These are phyloP conservation scores for Phalacrocorax aristotelis DNA, from an alignment of 2,113 vertebrate genomes.

Conservation along the genomic window DNA sequence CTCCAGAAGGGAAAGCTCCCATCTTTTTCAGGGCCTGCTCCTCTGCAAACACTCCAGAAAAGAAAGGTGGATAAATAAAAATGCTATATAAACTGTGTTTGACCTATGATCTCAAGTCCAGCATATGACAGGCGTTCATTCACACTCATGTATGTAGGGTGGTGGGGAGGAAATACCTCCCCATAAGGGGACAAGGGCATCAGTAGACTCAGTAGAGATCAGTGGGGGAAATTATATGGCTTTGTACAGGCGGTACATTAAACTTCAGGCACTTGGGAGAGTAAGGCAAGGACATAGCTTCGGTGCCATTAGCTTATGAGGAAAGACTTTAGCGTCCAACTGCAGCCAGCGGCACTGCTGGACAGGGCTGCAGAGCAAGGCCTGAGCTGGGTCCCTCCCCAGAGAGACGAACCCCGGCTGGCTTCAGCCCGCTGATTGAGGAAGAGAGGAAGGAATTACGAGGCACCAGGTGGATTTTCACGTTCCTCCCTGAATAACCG, in stretches of 20 bases:
- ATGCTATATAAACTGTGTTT: background rate
- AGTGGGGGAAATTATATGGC: background rate
- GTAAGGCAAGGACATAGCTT: background rate
- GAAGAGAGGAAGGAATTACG: background rate
- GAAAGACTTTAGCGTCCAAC: accelerated
- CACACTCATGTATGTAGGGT: accelerated
- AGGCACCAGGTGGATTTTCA: background rate
- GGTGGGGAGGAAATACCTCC: accelerated
- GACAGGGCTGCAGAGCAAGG: background rate
- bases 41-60: background rate
- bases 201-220: no score
- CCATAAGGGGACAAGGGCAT: accelerated
- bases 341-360: accelerated
- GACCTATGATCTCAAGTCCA: background rate
- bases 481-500: background rate
- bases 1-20: background rate
- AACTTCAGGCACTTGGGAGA: accelerated
- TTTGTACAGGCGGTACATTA: accelerated
- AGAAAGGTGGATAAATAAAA: background rate
- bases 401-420: no score
- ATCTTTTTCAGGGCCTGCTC: background rate
- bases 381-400: accelerated
- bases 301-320: background rate
- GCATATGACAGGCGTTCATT: accelerated
- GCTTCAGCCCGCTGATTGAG: background rate